These are phyloP conservation scores for Chlorospingus flavigularis DNA, from an alignment of 2,797 vertebrate species.

Conservation along the genomic window DNA sequence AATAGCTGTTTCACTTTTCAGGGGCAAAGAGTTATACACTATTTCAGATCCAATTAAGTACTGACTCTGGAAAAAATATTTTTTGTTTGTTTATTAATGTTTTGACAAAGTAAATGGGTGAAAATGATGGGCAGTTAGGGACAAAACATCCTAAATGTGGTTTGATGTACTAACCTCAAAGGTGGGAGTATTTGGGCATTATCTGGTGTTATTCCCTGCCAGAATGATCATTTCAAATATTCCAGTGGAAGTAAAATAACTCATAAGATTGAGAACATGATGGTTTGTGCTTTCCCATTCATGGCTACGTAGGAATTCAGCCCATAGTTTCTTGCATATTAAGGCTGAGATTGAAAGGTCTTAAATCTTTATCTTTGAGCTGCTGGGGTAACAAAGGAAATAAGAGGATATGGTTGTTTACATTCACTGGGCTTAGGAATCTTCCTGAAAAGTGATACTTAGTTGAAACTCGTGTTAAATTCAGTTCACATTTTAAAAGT, in stretches of 20 bases:
- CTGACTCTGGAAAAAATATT: background rate
- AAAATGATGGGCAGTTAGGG: background rate
- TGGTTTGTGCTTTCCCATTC: background rate
- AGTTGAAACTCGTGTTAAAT: background rate
- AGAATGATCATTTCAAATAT: background rate
- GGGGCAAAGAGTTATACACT: background rate
- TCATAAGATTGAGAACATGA: background rate
- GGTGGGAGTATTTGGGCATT: background rate
- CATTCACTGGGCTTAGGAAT: background rate
- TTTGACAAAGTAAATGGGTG: background rate
- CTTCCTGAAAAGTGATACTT: background rate
- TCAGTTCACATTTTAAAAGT: background rate
- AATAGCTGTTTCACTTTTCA: background rate
- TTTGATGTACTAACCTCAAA: background rate
- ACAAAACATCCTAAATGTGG: background rate
- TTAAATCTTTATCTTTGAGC: background rate
- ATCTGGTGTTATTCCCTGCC: background rate
- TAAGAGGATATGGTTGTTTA: background rate
- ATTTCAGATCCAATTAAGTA: background rate
- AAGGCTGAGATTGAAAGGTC: background rate
- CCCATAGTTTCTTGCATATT: background rate
- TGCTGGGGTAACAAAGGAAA: background rate
- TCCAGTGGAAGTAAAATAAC: background rate
- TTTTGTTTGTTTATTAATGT: background rate
- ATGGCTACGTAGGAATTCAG: background rate